These are phyloP conservation scores for Pseudochirops cupreus DNA, from an alignment of 2,797 vertebrate species.

Conservation along the genomic window DNA sequence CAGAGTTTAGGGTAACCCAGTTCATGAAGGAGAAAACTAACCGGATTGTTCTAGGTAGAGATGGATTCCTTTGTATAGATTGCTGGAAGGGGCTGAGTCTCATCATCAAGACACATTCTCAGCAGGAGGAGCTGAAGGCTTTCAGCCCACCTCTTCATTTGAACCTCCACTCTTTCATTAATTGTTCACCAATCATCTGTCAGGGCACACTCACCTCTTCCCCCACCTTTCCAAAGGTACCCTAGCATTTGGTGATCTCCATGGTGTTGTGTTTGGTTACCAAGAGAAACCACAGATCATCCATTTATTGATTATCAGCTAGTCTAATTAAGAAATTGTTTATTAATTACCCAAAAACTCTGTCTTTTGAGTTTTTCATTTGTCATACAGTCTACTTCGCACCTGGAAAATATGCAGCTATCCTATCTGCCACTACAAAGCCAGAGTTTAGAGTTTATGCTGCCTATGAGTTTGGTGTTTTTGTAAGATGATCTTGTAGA, in stretches of 20 bases:
- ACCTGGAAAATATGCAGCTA: background rate
- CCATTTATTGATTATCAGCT: background rate
- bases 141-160: background rate
- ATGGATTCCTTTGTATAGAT: background rate
- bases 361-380: background rate
- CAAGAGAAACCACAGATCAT: too few species aligned
- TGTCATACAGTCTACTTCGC: background rate
- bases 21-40: background rate
- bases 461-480: background rate
- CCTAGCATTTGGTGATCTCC: background rate
- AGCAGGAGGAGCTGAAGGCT: background rate
- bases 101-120: background rate
- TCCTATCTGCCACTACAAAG: background rate
- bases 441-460: background rate
- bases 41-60: background rate
- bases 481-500: background rate
- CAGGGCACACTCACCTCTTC: background rate
- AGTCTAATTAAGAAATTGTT: background rate
- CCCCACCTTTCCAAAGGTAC: background rate
- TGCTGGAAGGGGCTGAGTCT: background rate
- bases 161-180: background rate
- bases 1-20: background rate
- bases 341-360: background rate
- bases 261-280: background rate
- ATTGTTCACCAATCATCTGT: background rate